These are phyloP conservation scores for Mohoua ochrocephala DNA, from an alignment of 2,113 vertebrate species.

Conservation along the genomic window DNA sequence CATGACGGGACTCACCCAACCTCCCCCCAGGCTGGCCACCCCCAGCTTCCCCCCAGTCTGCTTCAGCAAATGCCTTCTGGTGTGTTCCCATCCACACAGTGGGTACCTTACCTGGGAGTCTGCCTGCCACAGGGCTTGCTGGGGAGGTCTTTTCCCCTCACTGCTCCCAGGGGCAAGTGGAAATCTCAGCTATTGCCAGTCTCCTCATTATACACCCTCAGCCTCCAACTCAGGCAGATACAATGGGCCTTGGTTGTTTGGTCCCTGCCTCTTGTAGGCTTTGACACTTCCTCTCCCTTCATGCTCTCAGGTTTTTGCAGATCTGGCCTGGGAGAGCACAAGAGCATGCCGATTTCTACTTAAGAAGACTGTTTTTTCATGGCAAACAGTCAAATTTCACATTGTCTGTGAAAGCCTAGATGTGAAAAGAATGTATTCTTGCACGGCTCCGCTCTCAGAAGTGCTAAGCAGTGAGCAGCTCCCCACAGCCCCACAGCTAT, in stretches of 20 bases:
- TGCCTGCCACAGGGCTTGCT: not conserved
- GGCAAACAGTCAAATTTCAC: not conserved
- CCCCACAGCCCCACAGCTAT: not conserved
- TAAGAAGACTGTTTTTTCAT: not conserved
- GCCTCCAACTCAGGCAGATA: not conserved
- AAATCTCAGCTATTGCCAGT: not conserved
- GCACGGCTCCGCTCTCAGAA: not conserved
- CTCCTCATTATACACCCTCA: not conserved
- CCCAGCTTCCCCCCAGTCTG: not conserved
- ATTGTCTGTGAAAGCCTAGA: not conserved
- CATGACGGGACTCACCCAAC: not conserved
- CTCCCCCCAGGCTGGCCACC: not conserved
- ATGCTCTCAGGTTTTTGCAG: not conserved
- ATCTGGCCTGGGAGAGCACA: not conserved
- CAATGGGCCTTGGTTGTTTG: not conserved
- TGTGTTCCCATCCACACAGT: not conserved
- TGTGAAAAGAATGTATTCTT: not conserved
- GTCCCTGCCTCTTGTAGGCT: not conserved
- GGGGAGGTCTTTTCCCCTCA: not conserved
- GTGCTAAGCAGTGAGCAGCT: constrained; percentile 18
- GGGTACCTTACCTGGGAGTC: not conserved
- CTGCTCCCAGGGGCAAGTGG: not conserved
- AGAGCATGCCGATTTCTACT: not conserved
- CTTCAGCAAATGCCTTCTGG: not conserved
- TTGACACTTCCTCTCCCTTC: not conserved